Evolutionary conservation across 2,888 invertebrate species (phyloP), one percentile per base, ranked within the genome.

Genomic region (Drosophila emarginata): DNA sequence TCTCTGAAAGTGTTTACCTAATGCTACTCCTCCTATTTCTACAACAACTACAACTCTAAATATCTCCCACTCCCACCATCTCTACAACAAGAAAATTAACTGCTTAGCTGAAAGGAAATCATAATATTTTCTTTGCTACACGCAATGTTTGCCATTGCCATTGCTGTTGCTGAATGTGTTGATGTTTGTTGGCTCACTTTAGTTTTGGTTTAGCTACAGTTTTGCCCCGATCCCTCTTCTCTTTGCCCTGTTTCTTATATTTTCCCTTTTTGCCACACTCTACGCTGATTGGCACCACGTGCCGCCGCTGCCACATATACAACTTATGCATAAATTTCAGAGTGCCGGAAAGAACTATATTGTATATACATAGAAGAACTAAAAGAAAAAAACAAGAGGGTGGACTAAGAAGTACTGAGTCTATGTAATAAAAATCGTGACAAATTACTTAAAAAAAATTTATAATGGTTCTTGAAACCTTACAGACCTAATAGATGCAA

Each of bases 231-330:
- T 21, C 11, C 2, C 18, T 3, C 18, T 14, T 7, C 45, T 45
- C 18, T 23, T 14, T 3, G 6, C 32, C n/a, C 4, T n/a, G 32
- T 23, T 60, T 56, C 23, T 6, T 40, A 6, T 14, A 21, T 36
- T 32, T 21, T 23, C 12, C 11, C 7, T 26, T 62, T 32, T 32
- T 4, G 7, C 32, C 18, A 45, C 45, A 14, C 45, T 21, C 45
- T 4, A 21, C 4, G 45, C 45, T 72, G 80, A 79, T 82, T 79
- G 72, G 77, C 77, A 79, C 69, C 79, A 82, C 83, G 79, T 82
- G 79, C 68, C 74, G 73, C 68, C 69, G 58, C 65, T 64, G 52
- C 70, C 60, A 45, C 39, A 40, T 15, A 54, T 18, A 58, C 32
- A 45, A 64, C 62, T 80, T 78, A 71, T 78, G 68, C 78, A 81